These are phyloP conservation scores for Drosophila sordidula DNA, from an alignment of 2,888 invertebrate genomes.

Conservation along the genomic window DNA sequence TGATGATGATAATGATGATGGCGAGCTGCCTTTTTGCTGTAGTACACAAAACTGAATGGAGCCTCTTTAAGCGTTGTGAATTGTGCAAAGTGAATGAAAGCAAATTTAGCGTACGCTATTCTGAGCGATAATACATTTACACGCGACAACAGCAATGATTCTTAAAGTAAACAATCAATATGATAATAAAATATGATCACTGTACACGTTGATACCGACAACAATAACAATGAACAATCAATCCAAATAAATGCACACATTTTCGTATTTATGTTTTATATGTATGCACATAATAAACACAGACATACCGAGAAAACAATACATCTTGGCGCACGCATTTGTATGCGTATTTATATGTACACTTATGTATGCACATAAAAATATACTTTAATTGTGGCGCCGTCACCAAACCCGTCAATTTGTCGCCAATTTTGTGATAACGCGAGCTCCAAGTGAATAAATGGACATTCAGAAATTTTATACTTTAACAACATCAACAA, in stretches of 20 bases:
- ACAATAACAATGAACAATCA: constrained; percentile 41
- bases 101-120: constrained; percentile 30
- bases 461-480: constrained; percentile 16
- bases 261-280: not conserved
- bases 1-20: constrained; percentile 20
- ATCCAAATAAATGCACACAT: constrained; percentile 7
- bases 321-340: too few relatives aligned
- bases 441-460: constrained; percentile 19
- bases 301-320: not conserved
- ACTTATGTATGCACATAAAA: not conserved
- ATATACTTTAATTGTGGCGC: constrained; percentile 36
- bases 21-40: constrained; percentile 20
- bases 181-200: constrained; percentile 32
- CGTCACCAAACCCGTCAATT: constrained; percentile 56
- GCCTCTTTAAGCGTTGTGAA: constrained; percentile 10
- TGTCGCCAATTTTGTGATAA: constrained; percentile 72
- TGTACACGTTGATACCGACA: constrained; percentile 16
- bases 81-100: constrained; percentile 42
- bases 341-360: not conserved
- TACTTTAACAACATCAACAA: constrained; percentile 7
- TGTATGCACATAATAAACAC: constrained; percentile 2
- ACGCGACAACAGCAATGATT: constrained; percentile 16
- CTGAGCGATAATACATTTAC: constrained; percentile 25
- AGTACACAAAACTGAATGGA: constrained; percentile 51
- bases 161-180: constrained; percentile 25